Evolutionary conservation across 2,888 invertebrate genomes (phyloP).

Genomic region (Eristalis tenax): DNA sequence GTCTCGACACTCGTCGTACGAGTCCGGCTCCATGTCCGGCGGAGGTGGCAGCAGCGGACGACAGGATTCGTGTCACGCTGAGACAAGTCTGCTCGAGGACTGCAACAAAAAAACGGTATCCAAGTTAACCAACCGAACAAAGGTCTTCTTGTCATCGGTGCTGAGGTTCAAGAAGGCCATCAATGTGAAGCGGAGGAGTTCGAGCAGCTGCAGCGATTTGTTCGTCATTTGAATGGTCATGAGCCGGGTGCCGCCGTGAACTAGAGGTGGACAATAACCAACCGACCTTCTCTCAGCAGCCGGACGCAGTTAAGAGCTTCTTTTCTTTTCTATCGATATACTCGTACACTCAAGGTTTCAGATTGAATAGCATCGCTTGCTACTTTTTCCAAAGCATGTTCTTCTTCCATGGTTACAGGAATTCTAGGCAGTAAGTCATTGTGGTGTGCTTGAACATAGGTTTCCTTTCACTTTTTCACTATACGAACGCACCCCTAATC

Average conservation of each 20-base stretch:
- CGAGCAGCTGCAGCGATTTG: conserved; percentile 80
- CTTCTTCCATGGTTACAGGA: conserved; percentile 32
- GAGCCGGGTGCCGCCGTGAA: too few relatives aligned
- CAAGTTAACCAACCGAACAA: conserved; percentile 79
- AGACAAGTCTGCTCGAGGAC: conserved; percentile 65
- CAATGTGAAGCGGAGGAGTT: conserved; percentile 78
- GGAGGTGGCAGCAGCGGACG: conserved; percentile 46
- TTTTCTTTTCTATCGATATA: conserved; percentile 2
- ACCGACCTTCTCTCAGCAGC: neutral
- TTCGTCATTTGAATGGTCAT: conserved; percentile 79
- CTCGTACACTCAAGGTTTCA: conserved; percentile 37
- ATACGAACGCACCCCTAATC: neutral
- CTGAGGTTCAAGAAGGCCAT: conserved; percentile 79
- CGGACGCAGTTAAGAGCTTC: neutral
- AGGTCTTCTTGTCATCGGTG: conserved; percentile 79
- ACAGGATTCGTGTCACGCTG: conserved; percentile 72
- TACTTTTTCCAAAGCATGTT: neutral
- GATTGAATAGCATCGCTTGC: conserved; percentile 1
- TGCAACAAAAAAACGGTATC: conserved; percentile 78
- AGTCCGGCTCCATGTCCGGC: conserved; percentile 68
- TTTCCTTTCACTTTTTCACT: neutral
- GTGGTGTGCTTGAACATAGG: neutral
- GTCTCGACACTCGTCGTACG: conserved; percentile 75
- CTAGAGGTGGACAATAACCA: conserved; percentile 59
- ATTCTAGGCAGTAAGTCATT: conserved; percentile 22